Evolutionary conservation across 2,888 invertebrate species (phyloP).

Genomic region (Bedellia somnulentella): DNA sequence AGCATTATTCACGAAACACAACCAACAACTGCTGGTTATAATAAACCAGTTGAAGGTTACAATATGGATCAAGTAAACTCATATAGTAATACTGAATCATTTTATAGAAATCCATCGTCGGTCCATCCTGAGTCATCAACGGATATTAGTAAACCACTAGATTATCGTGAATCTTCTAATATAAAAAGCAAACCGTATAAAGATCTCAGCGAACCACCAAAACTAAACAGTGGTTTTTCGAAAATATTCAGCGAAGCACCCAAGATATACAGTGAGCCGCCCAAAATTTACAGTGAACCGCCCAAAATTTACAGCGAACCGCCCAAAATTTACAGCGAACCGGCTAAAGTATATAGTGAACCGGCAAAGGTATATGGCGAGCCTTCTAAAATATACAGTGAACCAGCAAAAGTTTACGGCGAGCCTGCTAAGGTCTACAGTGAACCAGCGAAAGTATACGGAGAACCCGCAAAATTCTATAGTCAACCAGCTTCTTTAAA

Average conservation of each 20-base stretch:
- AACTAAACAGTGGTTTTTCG: conserved; percentile 37
- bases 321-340: conserved; percentile 40
- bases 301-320: conserved; percentile 40
- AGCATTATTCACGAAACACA: conserved; percentile 35
- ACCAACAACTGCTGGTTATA: conserved; percentile 18
- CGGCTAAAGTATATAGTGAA: conserved; percentile 51
- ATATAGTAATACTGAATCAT: too few species aligned
- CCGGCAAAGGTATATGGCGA: conserved; percentile 55
- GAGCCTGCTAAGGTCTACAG: conserved; percentile 54
- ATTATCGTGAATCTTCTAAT: too few species aligned
- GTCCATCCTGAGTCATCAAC: too few species aligned
- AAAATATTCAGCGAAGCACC: too few species aligned
- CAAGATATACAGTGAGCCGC: conserved; percentile 16
- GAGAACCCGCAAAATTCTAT: conserved; percentile 60
- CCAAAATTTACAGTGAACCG: conserved; percentile 24
- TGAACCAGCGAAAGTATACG: conserved; percentile 55
- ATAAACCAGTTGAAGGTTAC: conserved; percentile 8
- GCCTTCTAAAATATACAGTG: conserved; percentile 33
- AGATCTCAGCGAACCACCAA: conserved; percentile 26
- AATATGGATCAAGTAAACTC: too few species aligned
- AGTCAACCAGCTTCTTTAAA: conserved; percentile 57
- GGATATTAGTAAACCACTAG: too few species aligned
- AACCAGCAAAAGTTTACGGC: conserved; percentile 52
- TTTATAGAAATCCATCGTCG: too few species aligned
- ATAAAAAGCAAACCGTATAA: conserved; percentile 16